Conservation (phyloP, 1,140 invertebrate species). For the Akabosia matsudoensis region DNA sequence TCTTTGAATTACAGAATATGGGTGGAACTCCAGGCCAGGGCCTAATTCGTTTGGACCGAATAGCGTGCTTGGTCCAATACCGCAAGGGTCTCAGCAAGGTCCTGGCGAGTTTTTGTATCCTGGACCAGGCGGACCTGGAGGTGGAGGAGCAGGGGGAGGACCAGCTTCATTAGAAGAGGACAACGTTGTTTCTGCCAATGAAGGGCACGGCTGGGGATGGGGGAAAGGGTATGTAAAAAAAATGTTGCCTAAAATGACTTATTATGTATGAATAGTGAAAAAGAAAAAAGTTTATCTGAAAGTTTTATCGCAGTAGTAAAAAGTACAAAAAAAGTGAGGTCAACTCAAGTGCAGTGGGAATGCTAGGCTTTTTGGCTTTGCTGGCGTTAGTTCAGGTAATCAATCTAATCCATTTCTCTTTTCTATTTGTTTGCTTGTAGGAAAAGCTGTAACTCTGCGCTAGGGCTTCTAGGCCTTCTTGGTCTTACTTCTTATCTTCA, state of each 20-base stretch:
- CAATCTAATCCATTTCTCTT: background rate
- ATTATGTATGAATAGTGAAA: no score
- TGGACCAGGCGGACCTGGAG: background rate
- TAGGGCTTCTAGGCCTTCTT: slow-evolving; percentile 6
- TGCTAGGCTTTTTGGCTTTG: slow-evolving; percentile 10
- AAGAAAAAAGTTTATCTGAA: background rate
- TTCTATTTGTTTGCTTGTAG: background rate
- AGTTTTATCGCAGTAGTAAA: background rate
- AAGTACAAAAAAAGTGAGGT: background rate
- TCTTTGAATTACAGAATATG: background rate
- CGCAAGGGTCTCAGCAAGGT: no score
- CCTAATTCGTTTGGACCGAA: background rate
- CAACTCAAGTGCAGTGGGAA: background rate
- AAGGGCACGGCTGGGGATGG: slow-evolving; percentile 20
- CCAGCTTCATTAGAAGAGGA: background rate
- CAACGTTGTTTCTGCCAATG: background rate
- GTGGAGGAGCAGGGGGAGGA: background rate
- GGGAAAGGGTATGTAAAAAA: slow-evolving; percentile 4
- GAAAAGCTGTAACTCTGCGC: slow-evolving; percentile 24
- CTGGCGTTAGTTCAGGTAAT: slow-evolving; percentile 15
- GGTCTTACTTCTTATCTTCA: slow-evolving; percentile 16
- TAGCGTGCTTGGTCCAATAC: no score
- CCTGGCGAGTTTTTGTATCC: background rate
- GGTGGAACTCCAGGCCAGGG: background rate
- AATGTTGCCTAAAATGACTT: no score